Conservation (phyloP, 1,140 invertebrate genomes). For the Drosophila pallidifrons region DNA sequence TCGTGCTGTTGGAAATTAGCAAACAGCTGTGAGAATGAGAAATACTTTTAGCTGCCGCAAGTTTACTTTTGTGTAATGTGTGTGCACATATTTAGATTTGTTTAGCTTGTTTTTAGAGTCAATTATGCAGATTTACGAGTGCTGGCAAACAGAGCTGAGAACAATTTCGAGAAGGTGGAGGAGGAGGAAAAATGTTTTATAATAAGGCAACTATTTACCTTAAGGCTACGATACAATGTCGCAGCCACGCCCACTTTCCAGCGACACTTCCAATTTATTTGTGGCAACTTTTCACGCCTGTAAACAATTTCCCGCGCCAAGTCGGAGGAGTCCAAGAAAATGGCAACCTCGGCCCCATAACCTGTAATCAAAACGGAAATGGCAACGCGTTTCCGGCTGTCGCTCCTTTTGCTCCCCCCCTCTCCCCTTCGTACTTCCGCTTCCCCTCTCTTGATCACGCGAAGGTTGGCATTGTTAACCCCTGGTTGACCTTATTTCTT, state of each 20-base stretch:
- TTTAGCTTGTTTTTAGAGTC: constrained; percentile 48
- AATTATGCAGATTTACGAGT: constrained; percentile 52
- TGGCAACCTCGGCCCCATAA: constrained; percentile 34
- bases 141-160: constrained; percentile 17
- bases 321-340: constrained; percentile 14
- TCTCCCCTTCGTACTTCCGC: too few relatives aligned
- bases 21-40: constrained; percentile 40
- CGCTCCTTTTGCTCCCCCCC: background rate
- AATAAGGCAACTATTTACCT: background rate
- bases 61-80: constrained; percentile 29
- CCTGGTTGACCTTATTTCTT: constrained; percentile 64
- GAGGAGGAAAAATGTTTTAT: constrained; percentile 22
- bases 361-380: constrained; percentile 61
- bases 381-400: constrained; percentile 63
- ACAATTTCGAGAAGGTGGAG: too few relatives aligned
- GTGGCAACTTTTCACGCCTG: constrained; percentile 53
- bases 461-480: constrained; percentile 36
- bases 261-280: constrained; percentile 46
- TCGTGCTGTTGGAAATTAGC: constrained; percentile 46
- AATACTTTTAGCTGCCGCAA: constrained; percentile 22
- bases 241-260: constrained; percentile 15
- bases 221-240: constrained; percentile 16
- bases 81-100: constrained; percentile 44
- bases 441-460: background rate
- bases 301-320: constrained; percentile 36